Base-by-base conservation (phyloP, 2,113 vertebrate genomes). In the pig (Sus scrofa) region DNA sequence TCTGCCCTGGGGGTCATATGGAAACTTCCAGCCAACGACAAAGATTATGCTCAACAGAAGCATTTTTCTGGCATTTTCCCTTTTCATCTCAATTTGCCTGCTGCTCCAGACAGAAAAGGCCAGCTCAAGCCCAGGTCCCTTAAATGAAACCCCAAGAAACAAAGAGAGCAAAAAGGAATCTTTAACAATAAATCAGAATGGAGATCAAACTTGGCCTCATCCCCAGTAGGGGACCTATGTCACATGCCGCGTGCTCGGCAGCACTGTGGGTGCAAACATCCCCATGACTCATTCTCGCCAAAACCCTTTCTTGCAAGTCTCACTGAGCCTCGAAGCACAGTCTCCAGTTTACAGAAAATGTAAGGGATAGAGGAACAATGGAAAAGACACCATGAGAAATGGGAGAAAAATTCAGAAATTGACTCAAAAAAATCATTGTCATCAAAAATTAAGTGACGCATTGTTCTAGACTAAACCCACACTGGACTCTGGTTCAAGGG, bases 181-280 rank as follows among this genome's bases (percentile, higher is more conserved):
- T 75, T 73, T 54, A 37, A 88, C 18, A 52, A 34, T 37, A 50
- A 56, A 81, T 6, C 39, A 3, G 50, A 86, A 82, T 9, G 32
- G 37, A 75, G 19, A 67, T 65, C 32, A 52, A 62, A 44, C 3
- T 6, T 24, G 30, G 54, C 81, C 62, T 58, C 8, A 68, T 13
- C 85, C 27, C 24, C 10, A 16, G 73, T 7, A 0, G 30, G 32
- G 7, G 3, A 26, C 58, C 50, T 83, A 62, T 19, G 20, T 8
- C 11, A 3, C 2, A 68, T 26, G 14, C 20, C 19, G 0, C 52
- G 27, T 30, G 16, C 37, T 3, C 0, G 10, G 7, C 7, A 10
- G 2, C 56, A 50, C 44, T 14, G n/a, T 11, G 75, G 26, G 12
- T 6, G 63, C 63, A 30, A 50, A 54, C 8, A 32, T 32, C 10